Conservation (phyloP, 2,888 invertebrate genomes). For the Phaedon cochleariae region DNA sequence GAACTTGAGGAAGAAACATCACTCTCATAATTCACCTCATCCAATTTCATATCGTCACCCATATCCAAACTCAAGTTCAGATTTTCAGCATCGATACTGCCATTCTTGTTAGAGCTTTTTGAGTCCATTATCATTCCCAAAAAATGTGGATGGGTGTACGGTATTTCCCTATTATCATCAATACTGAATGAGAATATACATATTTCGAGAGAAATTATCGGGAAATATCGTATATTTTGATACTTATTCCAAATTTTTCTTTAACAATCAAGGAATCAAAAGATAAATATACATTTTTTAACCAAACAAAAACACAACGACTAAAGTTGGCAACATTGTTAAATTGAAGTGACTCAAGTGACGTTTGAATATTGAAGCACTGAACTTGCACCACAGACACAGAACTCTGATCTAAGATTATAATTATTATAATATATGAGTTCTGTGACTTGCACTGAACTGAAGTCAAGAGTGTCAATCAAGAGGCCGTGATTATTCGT, state of each 20-base stretch:
- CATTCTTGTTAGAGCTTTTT: slow-evolving; percentile 57
- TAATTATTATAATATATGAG: too few relatives aligned
- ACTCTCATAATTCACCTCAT: slow-evolving; percentile 84
- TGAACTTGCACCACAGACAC: too few relatives aligned
- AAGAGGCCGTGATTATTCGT: too few relatives aligned
- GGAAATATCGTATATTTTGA: background rate
- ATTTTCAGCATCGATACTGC: slow-evolving; percentile 60
- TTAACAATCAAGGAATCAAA: background rate
- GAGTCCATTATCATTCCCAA: slow-evolving; percentile 55
- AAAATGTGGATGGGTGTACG: background rate
- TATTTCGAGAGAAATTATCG: background rate
- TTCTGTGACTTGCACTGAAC: too few relatives aligned
- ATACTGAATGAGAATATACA: background rate
- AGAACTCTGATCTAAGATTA: too few relatives aligned
- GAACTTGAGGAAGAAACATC: slow-evolving; percentile 88
- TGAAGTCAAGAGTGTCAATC: too few relatives aligned
- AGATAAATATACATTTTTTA: background rate
- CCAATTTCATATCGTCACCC: slow-evolving; percentile 81
- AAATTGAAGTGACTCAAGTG: background rate
- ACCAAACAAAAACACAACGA: slow-evolving; percentile 16
- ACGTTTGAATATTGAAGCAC: too few relatives aligned
- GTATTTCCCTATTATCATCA: background rate
- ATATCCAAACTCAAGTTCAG: slow-evolving; percentile 67
- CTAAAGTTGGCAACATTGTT: slow-evolving; percentile 12
- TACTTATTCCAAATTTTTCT: slow-evolving; percentile 1